Evolutionary conservation across 2,888 invertebrate species (phyloP).

Genomic region (Nemurella pictetii): DNA sequence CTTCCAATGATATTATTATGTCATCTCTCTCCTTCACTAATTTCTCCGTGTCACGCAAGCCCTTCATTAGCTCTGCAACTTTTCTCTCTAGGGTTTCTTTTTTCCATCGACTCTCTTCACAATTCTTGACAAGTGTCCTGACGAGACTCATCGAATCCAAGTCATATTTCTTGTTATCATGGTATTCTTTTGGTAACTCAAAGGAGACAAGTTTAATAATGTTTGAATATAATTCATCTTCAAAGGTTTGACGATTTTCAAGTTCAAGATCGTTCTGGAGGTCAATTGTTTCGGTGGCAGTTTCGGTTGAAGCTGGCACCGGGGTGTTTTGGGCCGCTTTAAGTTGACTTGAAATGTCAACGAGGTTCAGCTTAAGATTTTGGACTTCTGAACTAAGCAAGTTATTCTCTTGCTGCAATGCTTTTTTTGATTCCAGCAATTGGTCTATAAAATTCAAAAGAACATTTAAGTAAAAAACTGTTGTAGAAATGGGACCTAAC

Average conservation of each 20-base stretch:
- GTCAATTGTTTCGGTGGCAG: background rate
- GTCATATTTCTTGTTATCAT: background rate
- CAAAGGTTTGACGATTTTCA: constrained; percentile 17
- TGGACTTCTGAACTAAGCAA: constrained; percentile 28
- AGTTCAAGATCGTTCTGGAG: background rate
- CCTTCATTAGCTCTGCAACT: constrained; percentile 39
- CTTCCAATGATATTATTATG: constrained; percentile 19
- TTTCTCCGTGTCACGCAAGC: constrained; percentile 31
- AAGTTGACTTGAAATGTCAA: background rate
- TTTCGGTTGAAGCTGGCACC: background rate
- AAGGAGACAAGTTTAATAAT: constrained; percentile 37
- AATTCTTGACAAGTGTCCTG: constrained; percentile 34
- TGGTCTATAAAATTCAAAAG: constrained; percentile 32
- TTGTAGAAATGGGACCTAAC: background rate
- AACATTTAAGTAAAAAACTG: background rate
- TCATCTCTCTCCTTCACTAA: constrained; percentile 3
- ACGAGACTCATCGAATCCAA: constrained; percentile 15
- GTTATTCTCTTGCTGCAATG: constrained; percentile 32
- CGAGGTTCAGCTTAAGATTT: background rate
- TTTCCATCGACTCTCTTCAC: constrained; percentile 51
- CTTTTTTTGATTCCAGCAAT: constrained; percentile 34
- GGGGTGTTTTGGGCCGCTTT: background rate
- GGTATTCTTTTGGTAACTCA: constrained; percentile 36
- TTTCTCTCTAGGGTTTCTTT: constrained; percentile 52
- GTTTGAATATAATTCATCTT: constrained; percentile 31